phyloP scores from a whole-genome alignment of 1,140 invertebrate genomes.

The Meloidogyne floridensis region DNA sequence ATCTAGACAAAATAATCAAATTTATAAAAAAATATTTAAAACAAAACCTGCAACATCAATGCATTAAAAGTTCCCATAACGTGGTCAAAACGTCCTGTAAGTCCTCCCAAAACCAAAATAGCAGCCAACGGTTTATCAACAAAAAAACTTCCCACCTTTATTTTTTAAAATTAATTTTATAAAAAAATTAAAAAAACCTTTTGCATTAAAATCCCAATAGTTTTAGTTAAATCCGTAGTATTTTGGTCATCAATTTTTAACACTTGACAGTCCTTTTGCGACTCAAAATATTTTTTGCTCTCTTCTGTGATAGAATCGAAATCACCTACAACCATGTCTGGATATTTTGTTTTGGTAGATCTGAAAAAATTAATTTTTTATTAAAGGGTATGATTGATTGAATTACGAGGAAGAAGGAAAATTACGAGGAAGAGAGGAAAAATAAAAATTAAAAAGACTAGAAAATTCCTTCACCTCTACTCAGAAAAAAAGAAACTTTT shows the following conservation, averaged over 20 bases:
- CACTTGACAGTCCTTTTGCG: neutral
- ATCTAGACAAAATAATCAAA: neutral
- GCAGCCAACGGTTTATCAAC: neutral
- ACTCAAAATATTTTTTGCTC: slow-evolving; percentile 23
- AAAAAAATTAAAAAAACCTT: slow-evolving; percentile 8
- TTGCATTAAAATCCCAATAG: slow-evolving; percentile 18
- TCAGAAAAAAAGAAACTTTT: too few species aligned
- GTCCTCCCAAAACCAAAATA: slow-evolving; percentile 29
- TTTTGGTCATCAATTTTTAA: slow-evolving; percentile 29
- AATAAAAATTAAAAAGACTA: too few species aligned
- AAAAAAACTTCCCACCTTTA: slow-evolving; percentile 3
- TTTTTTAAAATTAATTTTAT: neutral
- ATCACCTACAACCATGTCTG: slow-evolving; percentile 33
- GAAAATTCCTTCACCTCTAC: too few species aligned
- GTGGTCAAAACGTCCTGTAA: slow-evolving; percentile 39
- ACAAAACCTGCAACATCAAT: slow-evolving; percentile 22
- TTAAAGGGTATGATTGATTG: too few species aligned
- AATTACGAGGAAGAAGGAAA: too few species aligned
- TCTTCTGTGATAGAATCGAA: slow-evolving; percentile 34
- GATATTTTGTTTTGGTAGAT: slow-evolving; percentile 7
- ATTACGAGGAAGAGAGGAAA: too few species aligned
- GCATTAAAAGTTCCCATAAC: slow-evolving; percentile 28
- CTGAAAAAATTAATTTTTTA: neutral
- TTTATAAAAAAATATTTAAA: too few species aligned
- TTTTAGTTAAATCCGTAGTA: slow-evolving; percentile 39